Conservation (phyloP, 2,113 vertebrate species). For the Polypterus bichir region DNA sequence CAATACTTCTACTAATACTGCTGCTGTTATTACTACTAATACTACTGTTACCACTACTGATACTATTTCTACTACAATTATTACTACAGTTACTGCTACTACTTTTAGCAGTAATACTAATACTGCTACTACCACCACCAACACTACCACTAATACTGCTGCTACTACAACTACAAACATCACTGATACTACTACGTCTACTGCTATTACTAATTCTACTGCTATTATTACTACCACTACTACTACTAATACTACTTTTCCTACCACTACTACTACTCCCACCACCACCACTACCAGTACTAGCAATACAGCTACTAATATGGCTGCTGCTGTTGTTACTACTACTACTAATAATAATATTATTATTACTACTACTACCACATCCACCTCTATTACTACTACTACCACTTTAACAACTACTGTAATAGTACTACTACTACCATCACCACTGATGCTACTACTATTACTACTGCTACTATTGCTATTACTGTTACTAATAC, state of each 20-base stretch:
- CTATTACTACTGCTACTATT: not conserved
- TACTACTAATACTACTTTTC: too few relatives aligned
- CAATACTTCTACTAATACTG: not conserved
- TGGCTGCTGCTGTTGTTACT: not conserved
- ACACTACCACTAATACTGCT: not conserved
- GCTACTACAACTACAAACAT: not conserved
- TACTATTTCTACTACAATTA: too few relatives aligned
- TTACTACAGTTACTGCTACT: not conserved
- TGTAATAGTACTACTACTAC: conserved; percentile 1
- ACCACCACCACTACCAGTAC: not conserved
- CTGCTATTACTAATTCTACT: not conserved
- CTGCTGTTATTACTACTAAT: not conserved
- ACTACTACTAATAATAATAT: not conserved
- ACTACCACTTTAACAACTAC: not conserved
- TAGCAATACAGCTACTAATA: conserved; percentile 2
- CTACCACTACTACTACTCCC: too few relatives aligned
- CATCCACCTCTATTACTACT: not conserved
- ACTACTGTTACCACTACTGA: not conserved
- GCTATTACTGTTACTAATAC: not conserved
- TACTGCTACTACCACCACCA: not conserved
- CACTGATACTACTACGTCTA: not conserved
- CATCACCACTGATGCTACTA: not conserved
- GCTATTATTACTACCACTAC: not conserved
- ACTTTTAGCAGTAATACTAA: not conserved
- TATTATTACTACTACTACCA: not conserved